Conservation (phyloP, 2,113 vertebrate species). For the Stegastes partitus region DNA sequence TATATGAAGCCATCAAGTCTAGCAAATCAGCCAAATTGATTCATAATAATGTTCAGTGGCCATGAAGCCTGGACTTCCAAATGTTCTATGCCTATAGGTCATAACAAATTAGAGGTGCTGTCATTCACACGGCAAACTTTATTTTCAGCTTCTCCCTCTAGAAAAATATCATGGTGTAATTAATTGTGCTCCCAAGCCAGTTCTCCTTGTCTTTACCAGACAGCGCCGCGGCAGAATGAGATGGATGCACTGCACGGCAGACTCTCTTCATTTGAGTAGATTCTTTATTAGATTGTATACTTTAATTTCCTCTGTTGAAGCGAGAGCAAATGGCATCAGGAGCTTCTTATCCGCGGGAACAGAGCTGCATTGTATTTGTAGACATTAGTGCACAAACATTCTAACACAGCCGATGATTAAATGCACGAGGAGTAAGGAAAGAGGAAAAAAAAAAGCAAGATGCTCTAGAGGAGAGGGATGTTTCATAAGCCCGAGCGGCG, state of each 20-base stretch:
- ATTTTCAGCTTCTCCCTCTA: slow-evolving; percentile 60
- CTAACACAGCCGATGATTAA: slow-evolving; percentile 46
- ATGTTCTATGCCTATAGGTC: slow-evolving; percentile 64
- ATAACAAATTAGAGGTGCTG: slow-evolving; percentile 67
- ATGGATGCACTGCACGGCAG: slow-evolving; percentile 46
- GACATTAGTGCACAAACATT: slow-evolving; percentile 37
- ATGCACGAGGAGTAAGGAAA: slow-evolving; percentile 22
- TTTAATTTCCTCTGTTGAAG: slow-evolving; percentile 73
- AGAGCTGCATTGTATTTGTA: slow-evolving; percentile 35
- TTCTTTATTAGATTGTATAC: slow-evolving; percentile 66
- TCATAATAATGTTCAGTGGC: slow-evolving; percentile 47
- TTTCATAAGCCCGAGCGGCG: slow-evolving; percentile 33
- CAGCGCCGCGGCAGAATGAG: slow-evolving; percentile 32
- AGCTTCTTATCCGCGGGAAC: slow-evolving; percentile 21
- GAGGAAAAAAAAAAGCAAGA: slow-evolving; percentile 8
- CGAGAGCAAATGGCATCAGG: slow-evolving; percentile 22
- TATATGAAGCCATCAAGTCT: slow-evolving; percentile 54
- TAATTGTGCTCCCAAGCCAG: slow-evolving; percentile 67
- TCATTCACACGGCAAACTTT: slow-evolving; percentile 63
- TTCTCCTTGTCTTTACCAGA: slow-evolving; percentile 53
- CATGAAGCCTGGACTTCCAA: slow-evolving; percentile 49
- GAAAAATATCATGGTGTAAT: slow-evolving; percentile 64
- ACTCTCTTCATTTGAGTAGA: slow-evolving; percentile 60
- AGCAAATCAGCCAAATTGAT: slow-evolving; percentile 48
- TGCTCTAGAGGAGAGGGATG: slow-evolving; percentile 14